Evolutionary conservation across 2,113 vertebrate species (phyloP).

Genomic region (Aleadryas rufinucha): DNA sequence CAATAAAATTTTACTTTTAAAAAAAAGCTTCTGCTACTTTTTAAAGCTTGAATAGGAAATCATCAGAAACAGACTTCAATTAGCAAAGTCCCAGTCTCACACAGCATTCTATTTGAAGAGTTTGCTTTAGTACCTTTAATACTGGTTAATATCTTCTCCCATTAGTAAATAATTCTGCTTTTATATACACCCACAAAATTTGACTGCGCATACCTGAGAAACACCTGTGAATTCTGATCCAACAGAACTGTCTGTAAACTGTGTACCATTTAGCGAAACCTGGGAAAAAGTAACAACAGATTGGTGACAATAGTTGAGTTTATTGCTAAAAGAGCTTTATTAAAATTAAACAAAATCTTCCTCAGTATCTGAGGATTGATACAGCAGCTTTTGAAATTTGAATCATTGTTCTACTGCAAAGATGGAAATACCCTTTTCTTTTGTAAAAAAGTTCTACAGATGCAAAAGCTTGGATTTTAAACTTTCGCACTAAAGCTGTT

Average conservation of each 20-base stretch:
- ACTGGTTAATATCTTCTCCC: not conserved
- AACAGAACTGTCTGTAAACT: conserved; percentile 86
- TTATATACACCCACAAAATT: not conserved
- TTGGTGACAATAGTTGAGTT: not conserved
- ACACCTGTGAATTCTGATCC: conserved; percentile 87
- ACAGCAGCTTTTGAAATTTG: not conserved
- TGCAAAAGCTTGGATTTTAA: not conserved
- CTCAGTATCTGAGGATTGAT: not conserved
- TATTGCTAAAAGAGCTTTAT: not conserved
- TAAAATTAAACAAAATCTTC: not conserved
- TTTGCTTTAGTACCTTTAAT: not conserved
- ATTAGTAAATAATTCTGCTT: not conserved
- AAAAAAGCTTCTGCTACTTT: not conserved
- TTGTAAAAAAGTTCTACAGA: not conserved
- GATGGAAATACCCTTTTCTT: not conserved
- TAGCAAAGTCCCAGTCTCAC: not conserved
- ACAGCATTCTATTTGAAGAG: not conserved
- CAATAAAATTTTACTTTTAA: not conserved
- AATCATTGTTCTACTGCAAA: not conserved
- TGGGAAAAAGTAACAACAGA: conserved; percentile 44
- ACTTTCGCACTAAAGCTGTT: not conserved
- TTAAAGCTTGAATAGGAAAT: not conserved
- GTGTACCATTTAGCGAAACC: conserved; percentile 84
- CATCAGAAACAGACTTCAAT: not conserved
- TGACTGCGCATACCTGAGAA: conserved; percentile 79